These are phyloP conservation scores for Pangasius sanitwongsei DNA, from an alignment of 2,797 vertebrate genomes.

Conservation along the genomic window DNA sequence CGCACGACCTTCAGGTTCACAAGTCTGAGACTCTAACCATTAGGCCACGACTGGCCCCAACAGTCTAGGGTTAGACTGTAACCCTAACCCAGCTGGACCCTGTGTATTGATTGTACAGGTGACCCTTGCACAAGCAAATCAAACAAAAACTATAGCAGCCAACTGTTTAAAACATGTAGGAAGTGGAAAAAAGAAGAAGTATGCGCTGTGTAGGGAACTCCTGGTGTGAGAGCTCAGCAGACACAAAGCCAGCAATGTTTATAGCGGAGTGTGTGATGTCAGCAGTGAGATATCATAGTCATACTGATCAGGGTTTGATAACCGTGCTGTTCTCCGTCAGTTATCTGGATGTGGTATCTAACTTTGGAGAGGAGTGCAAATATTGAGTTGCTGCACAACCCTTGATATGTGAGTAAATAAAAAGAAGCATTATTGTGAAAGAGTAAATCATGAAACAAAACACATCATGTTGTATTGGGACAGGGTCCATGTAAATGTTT, in stretches of 20 bases:
- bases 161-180: conserved; percentile 29
- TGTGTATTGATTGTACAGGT: conserved; percentile 51
- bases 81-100: neutral
- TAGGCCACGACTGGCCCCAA: no score
- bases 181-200: conserved; percentile 3
- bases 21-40: no score
- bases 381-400: conserved; percentile 40
- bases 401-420: conserved; percentile 31
- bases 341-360: conserved; percentile 37
- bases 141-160: conserved; percentile 44
- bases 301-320: conserved; percentile 27
- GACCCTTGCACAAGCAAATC: conserved; percentile 45
- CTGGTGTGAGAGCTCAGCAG: conserved; percentile 24
- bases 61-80: no score
- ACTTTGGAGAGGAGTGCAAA: conserved; percentile 8
- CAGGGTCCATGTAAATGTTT: neutral
- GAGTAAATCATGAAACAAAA: neutral
- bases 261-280: neutral
- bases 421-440: conserved; percentile 2
- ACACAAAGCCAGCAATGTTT: conserved; percentile 8
- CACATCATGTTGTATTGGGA: neutral
- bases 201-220: conserved; percentile 21
- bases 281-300: conserved; percentile 8
- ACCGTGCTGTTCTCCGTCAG: neutral
- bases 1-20: no score